Base-by-base conservation (phyloP, 2,888 invertebrate species). In the Esperia sulphurella region DNA sequence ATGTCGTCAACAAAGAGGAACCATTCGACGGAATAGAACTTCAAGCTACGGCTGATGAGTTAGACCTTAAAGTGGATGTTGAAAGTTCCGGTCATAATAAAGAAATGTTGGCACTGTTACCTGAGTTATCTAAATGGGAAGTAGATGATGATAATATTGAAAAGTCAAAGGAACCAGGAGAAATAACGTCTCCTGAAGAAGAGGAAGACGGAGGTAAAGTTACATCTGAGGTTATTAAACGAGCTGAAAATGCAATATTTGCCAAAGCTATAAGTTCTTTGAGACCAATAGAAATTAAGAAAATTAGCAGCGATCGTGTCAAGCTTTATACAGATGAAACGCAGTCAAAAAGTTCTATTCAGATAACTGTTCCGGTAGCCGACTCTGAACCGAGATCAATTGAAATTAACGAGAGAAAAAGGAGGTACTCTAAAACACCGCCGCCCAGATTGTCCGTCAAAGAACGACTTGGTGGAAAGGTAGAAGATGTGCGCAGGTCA, bases 221-320 rank as follows among this genome's bases (percentile, higher is more conserved):
- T 0, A 96, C 97, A 0, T 95, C 94, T 14, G 97, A 97, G 79
- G 96, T 97, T 4, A 87, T 97, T 44, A 97, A 97, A 71, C 91
- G 96, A 58, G 97, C 97, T 1, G 97, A 97, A 84, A 97, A 97
- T 75, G 97, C 95, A 0, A 95, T 97, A 61, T 96, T 97, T 75
- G 95, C 97, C 39, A 96, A 97, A 78, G 95, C 95, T 0, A 95
- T 95, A 40, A 95, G 94, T 67, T 95, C 96, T 0, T 93, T 95
- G 41, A 90, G 94, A 50, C 94, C 95, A 0, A 93, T 94, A 45
- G 95, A 95, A 83, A 94, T 94, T 44, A 94, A 94, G 68, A 94
- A 94, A 74, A 93, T 93, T 45, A 93, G 93, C 56, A 91, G 90
- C 50, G 94, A 94, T 59, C 90, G 94, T n/a, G 89, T 92, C 10